Percentiles rank a stretch among this genome's conserved stretches.
Evolutionary conservation across 2,797 vertebrate genomes (phyloP).

Genomic region (Neosalanx taihuensis): DNA sequence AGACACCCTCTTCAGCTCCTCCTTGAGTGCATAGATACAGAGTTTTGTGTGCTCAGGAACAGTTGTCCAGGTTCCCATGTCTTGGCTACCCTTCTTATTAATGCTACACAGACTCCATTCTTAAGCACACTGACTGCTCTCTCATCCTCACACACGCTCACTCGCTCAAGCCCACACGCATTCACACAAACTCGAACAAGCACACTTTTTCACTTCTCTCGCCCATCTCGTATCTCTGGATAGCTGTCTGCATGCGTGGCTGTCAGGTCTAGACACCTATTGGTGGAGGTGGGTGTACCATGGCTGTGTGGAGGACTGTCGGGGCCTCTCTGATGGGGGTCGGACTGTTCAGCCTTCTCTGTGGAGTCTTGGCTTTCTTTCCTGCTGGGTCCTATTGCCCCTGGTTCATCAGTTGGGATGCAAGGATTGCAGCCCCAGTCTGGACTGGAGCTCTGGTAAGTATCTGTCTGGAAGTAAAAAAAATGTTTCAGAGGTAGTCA

Average conservation of each 20-base stretch:
- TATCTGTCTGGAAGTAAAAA: not conserved
- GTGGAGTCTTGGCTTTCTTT: conserved; percentile 56
- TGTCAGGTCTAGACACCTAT: not conserved
- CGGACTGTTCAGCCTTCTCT: conserved; percentile 44
- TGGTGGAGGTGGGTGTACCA: not conserved
- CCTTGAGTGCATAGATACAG: conserved; percentile 37
- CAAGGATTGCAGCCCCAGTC: conserved; percentile 54
- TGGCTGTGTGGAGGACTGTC: conserved; percentile 34
- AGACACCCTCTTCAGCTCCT: conserved; percentile 17
- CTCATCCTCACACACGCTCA: not conserved
- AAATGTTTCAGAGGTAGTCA: not conserved
- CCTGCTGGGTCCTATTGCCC: conserved; percentile 45
- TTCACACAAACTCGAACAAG: not conserved
- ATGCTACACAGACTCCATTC: not conserved
- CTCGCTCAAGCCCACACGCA: not conserved
- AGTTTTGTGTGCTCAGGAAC: conserved; percentile 51
- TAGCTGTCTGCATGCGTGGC: not conserved
- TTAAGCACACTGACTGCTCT: not conserved
- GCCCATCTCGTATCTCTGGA: not conserved
- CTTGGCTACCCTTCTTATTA: not conserved
- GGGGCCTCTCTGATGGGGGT: conserved; percentile 47
- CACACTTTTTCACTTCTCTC: not conserved
- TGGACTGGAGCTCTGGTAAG: conserved; percentile 67
- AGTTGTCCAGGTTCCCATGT: conserved; percentile 66
- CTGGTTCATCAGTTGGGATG: conserved; percentile 55